A percentile compares a stretch with the other conserved stretches of the same genome.
Conservation (phyloP, 2,113 vertebrate genomes). For the Saimiri boliviensis region DNA sequence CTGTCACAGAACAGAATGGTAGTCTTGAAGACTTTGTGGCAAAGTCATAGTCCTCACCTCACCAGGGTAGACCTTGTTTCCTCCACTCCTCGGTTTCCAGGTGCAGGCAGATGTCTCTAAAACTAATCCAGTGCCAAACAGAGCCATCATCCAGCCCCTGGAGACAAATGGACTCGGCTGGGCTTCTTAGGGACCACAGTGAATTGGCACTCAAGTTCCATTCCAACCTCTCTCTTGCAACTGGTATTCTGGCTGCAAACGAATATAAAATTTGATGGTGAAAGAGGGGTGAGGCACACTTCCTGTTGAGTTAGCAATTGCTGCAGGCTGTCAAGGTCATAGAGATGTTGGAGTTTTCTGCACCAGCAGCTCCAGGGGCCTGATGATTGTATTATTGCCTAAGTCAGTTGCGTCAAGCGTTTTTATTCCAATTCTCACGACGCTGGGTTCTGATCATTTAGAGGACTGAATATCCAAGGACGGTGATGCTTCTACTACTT, state of each 20-base stretch:
- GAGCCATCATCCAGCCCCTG: neutral
- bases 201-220: neutral
- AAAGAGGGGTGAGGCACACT: neutral
- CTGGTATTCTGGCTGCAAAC: neutral
- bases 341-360: neutral
- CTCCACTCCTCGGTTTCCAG: neutral
- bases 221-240: neutral
- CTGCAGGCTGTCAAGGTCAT: neutral
- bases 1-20: neutral
- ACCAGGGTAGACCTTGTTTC: neutral
- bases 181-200: accelerated
- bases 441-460: neutral
- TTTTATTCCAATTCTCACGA: neutral
- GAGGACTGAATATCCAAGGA: neutral
- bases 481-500: neutral
- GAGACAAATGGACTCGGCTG: neutral
- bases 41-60: neutral
- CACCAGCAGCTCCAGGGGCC: neutral
- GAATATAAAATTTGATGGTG: neutral
- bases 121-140: neutral
- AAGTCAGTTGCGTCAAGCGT: no score
- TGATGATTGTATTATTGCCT: neutral
- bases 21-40: neutral
- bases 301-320: neutral
- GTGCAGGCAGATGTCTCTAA: neutral